phyloP scores from a whole-genome alignment of 1,140 invertebrate genomes.

The Diorhabda sublineata region DNA sequence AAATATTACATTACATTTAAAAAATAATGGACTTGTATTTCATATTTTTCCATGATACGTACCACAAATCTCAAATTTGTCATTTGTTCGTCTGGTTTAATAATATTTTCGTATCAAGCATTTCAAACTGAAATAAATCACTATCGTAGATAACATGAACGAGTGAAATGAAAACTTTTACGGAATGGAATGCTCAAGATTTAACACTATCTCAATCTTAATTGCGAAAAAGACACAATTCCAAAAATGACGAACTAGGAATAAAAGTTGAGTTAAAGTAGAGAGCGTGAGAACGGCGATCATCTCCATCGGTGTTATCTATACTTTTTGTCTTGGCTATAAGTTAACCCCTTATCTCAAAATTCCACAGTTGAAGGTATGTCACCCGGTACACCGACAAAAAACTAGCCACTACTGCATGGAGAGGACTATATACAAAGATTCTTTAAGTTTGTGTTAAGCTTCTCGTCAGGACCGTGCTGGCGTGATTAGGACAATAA shows the following conservation, averaged over 20 bases:
- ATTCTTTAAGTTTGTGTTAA: background rate
- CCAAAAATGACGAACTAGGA: constrained; percentile 36
- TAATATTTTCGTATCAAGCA: no score
- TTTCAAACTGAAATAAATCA: no score
- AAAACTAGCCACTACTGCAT: constrained; percentile 38
- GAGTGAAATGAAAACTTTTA: background rate
- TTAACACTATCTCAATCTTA: constrained; percentile 40
- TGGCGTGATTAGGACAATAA: background rate
- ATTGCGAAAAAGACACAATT: constrained; percentile 38
- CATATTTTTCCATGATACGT: no score
- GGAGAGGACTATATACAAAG: background rate
- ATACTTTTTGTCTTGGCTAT: constrained; percentile 37
- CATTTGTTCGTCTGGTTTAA: no score
- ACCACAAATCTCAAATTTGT: no score
- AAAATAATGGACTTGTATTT: no score
- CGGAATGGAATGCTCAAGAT: constrained; percentile 18
- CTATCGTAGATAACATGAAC: no score
- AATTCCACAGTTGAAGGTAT: constrained; percentile 42
- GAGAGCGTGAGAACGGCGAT: constrained; percentile 42
- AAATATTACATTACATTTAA: no score
- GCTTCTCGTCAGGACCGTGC: background rate
- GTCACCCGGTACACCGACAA: constrained; percentile 40
- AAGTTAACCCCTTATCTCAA: constrained; percentile 43
- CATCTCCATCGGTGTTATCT: constrained; percentile 37
- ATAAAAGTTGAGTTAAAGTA: constrained; percentile 22